A percentile compares a stretch with the other conserved stretches of the same genome.
These are phyloP conservation scores for Noctua janthina DNA, from an alignment of 2,888 invertebrate genomes.

Conservation along the genomic window DNA sequence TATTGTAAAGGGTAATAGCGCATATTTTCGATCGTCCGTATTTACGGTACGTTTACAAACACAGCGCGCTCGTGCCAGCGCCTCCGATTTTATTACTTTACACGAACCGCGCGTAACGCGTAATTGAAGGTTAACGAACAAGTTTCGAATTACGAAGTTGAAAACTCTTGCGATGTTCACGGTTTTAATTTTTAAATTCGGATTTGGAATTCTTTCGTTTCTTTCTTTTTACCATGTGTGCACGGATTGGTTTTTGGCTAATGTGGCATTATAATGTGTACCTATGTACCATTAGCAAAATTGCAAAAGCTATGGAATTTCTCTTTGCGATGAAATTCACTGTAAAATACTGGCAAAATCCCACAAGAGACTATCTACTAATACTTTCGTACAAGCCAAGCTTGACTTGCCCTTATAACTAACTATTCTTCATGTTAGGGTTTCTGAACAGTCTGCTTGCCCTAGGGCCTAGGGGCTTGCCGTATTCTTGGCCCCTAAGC, in stretches of 20 bases:
- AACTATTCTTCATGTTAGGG: too few species aligned
- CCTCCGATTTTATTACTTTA: constrained; percentile 58
- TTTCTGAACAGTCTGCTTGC: too few species aligned
- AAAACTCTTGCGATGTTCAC: constrained; percentile 18
- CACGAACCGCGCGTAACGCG: constrained; percentile 55
- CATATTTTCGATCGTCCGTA: background rate
- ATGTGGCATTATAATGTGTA: background rate
- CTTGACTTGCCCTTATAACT: too few species aligned
- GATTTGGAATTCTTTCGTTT: constrained; percentile 11
- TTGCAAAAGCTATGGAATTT: background rate
- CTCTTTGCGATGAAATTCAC: background rate
- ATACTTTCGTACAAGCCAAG: too few species aligned
- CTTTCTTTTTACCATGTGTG: background rate
- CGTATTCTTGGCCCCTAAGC: too few species aligned
- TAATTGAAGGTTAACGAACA: constrained; percentile 65
- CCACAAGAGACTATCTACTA: background rate
- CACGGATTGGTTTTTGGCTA: background rate
- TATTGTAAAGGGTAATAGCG: background rate
- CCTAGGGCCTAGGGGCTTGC: too few species aligned
- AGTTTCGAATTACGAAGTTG: constrained; percentile 55
- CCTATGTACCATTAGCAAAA: background rate
- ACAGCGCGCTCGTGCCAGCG: background rate
- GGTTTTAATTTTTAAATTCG: constrained; percentile 25
- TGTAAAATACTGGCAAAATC: background rate
- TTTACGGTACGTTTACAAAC: background rate